These are phyloP conservation scores for Corythucha ciliata DNA, from an alignment of 2,888 invertebrate genomes.

Conservation along the genomic window DNA sequence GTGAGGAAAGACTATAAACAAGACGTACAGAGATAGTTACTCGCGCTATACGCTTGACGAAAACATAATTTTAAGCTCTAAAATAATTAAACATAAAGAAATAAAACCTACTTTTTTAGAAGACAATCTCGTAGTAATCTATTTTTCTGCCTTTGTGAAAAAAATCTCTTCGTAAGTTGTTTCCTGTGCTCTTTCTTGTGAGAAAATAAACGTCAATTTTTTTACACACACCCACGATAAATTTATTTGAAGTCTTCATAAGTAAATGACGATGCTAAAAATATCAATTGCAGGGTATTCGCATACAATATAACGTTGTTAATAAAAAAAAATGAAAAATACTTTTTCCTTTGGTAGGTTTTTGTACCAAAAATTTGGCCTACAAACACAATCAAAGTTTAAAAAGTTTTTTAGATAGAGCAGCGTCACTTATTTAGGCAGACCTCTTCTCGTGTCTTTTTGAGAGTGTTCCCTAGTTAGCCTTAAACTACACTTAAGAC, in stretches of 20 bases:
- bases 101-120: constrained; percentile 23
- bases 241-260: constrained; percentile 27
- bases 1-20: constrained; percentile 8
- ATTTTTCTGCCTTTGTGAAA: constrained; percentile 31
- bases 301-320: constrained; percentile 2
- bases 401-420: constrained; percentile 7
- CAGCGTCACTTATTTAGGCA: too few relatives aligned
- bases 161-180: too few relatives aligned
- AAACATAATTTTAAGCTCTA: neutral
- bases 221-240: constrained; percentile 14
- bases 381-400: constrained; percentile 18
- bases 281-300: constrained; percentile 21
- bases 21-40: neutral
- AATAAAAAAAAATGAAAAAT: constrained; percentile 1
- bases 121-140: constrained; percentile 31
- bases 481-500: constrained; percentile 32
- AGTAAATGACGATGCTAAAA: too few relatives aligned
- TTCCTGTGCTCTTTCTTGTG: constrained; percentile 26
- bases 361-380: constrained; percentile 19
- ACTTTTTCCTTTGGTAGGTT: too few relatives aligned
- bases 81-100: constrained; percentile 6
- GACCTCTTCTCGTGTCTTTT: too few relatives aligned
- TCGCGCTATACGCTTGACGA: constrained; percentile 8
- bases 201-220: constrained; percentile 3
- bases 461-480: constrained; percentile 32